Base-by-base conservation (phyloP, 1,140 invertebrate species). In the Medauroidea extradentata region DNA sequence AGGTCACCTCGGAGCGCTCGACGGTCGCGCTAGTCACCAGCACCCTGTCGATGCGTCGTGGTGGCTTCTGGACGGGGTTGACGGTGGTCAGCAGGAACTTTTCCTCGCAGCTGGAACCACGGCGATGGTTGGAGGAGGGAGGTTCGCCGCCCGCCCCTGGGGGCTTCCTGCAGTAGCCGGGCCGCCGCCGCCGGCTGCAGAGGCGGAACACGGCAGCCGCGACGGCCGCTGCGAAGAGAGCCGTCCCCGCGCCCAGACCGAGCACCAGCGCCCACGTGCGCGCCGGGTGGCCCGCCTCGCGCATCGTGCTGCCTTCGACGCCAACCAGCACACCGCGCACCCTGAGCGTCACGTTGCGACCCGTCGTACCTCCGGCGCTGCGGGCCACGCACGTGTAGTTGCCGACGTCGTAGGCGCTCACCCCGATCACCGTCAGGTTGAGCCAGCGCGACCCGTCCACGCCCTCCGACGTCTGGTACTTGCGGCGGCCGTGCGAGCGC, bases 371-470 rank as follows among this genome's bases (percentile, higher is more conserved):
- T 1, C 89, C 93, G 0, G 84, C 80, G 73, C 94, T 98, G 55
- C 86, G 86, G 0, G 91, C 93, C 5, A 88, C 80, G 66, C 94
- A 97, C n/a, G 85, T 81, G 71, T 96, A 97, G 50, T 91, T 85
- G 0, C 94, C 94, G 65, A 85, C 84, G 73, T 97, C 94, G 8
- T 86, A 82, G 18, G 78, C 76, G 8, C 79, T 78, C 0, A 90
- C 81, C 48, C 88, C 81, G 0, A 81, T 74, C 24, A 94, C 86
- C 1, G 89, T 91, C 29, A 93, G 73, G 75, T 94, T 88, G 60
- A 88, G 76, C 91, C 88, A 87, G 76, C 78, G 75, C 67, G 54
- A 68, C 71, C n/a, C 67, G 3, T 56, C 62, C 64, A 29, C 67
- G 64, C 29, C 71, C 67, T 58, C 69, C 69, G 16, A 67, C 23